Base-by-base conservation (phyloP, 2,888 invertebrate genomes). In the Zootermopsis nevadensis region DNA sequence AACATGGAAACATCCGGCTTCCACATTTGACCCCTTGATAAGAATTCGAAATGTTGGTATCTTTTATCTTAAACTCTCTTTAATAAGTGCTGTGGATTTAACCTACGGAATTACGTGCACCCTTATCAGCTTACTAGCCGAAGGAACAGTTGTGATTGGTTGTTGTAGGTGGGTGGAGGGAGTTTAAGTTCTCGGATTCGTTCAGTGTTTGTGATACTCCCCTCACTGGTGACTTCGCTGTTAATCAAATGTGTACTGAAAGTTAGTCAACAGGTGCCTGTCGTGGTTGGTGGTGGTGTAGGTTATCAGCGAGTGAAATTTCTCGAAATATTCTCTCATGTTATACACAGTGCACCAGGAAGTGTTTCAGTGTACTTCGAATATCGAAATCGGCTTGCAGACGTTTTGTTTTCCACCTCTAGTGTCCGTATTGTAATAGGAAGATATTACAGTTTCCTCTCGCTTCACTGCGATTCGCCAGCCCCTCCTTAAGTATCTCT, bases 251-350 rank as follows among this genome's bases (percentile, higher is more conserved):
- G 33, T 30, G 67, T 27, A 53, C 33, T 27, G 60, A n/a, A 55
- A n/a, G 74, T 27, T 74, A 83, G 83, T 83, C 83, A 83, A 83
- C 83, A 83, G 83, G 83, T 83, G 60, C 42, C 80, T 27, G 53
- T 24, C 30, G 74, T 8, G 7, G 74, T 6, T 55, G 0, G 19
- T 4, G 53, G 8, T 60, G 7, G 55, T 24, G 33, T 33, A 35
- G 33, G 35, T 4, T 33, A 27, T 22, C 2, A 3, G 12, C 74
- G 48, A 76, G 48, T 77, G 30, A 27, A 35, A 35, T 24, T 35
- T 35, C n/a, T 12, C n/a, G 6, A 0, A 19, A 22, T 42, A 48
- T 48, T 77, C 27, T 27, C 77, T 0, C 38, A 30, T 48, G 77
- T 31, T 53, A 33, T 77, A n/a, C 12, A 33, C 24, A 30, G 31